Base-by-base conservation (phyloP, 2,797 vertebrate genomes). In the Xiphorhynchus erythropygius region DNA sequence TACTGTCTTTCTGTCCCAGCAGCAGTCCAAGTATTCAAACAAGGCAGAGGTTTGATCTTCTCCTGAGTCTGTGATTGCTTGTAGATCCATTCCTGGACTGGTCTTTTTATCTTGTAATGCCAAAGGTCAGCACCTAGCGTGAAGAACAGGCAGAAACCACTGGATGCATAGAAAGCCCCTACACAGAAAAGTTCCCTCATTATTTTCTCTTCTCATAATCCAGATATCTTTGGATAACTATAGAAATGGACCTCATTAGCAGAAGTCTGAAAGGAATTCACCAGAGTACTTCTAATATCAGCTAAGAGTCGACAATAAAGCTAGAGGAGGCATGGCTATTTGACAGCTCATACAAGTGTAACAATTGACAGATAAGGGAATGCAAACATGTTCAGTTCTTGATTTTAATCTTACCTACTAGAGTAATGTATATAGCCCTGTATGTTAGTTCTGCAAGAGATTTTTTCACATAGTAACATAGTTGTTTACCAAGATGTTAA, bases 301-400 rank as follows among this genome's bases (percentile, higher is more conserved):
- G 6, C 44, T 35, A 69, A 23, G 55, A 94, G 19, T 37, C 47
- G 42, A 2, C 24, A 85, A 35, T 16, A 42, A 67, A 77, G 37
- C 6, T 5, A 2, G 15, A 82, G 33, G 44, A 78, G 4, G 2
- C 1, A 4, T 41, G 6, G 25, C 4, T 73, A 32, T 3, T 21
- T 35, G 30, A 21, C 16, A 68, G 17, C 2, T 52, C 18, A 56
- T 46, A 37, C 0, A 59, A 75, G 17, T 13, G 10, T 5, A 22
- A 33, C 22, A 65, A 28, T 1, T 71, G 39, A 50, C 16, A 82
- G 10, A 18, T 46, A 33, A 75, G 12, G 84, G 10, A 44, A 14
- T 32, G 14, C 5, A 68, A 63, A 24, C 1, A 4, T 39, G 12
- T 7, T 3, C 64, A 56, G 22, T 62, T 74, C 13, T 37, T 18